Conservation (phyloP, 2,797 vertebrate species). For the Monodelphis domestica region DNA sequence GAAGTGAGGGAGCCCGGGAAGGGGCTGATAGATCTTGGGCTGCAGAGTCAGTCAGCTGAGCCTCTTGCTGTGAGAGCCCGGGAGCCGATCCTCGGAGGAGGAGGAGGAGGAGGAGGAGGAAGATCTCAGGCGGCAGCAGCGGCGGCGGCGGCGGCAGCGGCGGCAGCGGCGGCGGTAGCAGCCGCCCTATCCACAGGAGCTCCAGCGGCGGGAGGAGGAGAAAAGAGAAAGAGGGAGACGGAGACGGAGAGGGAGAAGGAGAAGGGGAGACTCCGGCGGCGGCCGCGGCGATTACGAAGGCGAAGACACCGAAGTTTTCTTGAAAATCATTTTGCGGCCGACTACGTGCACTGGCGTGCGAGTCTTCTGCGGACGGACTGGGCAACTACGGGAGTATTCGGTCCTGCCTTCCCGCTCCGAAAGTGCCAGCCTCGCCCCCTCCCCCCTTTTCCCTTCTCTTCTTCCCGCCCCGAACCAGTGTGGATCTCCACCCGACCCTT, state of each 20-base stretch:
- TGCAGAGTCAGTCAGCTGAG: constrained; percentile 73
- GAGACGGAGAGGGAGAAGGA: not conserved
- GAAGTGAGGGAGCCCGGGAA: constrained; percentile 41
- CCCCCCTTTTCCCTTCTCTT: not conserved
- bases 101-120: not conserved
- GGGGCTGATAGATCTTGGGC: constrained; percentile 8
- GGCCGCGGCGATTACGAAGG: constrained; percentile 25
- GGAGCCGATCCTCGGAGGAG: not conserved
- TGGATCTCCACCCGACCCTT: not conserved
- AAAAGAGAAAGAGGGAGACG: not conserved
- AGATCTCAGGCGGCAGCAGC: not conserved
- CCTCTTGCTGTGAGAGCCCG: not conserved
- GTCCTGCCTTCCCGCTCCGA: not conserved
- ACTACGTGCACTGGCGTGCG: not conserved
- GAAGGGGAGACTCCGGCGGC: not conserved
- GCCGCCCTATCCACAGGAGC: constrained; percentile 46
- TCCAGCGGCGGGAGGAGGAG: constrained; percentile 38
- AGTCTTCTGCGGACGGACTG: not conserved
- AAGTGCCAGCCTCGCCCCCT: not conserved
- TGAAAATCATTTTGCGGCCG: not conserved
- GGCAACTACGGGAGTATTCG: not conserved
- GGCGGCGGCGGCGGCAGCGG: no score
- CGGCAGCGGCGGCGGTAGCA: not conserved
- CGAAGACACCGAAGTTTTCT: constrained; percentile 61
- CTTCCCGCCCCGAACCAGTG: not conserved